Base-by-base conservation (phyloP, 1,140 invertebrate species). In the Nixonia krombeini region DNA sequence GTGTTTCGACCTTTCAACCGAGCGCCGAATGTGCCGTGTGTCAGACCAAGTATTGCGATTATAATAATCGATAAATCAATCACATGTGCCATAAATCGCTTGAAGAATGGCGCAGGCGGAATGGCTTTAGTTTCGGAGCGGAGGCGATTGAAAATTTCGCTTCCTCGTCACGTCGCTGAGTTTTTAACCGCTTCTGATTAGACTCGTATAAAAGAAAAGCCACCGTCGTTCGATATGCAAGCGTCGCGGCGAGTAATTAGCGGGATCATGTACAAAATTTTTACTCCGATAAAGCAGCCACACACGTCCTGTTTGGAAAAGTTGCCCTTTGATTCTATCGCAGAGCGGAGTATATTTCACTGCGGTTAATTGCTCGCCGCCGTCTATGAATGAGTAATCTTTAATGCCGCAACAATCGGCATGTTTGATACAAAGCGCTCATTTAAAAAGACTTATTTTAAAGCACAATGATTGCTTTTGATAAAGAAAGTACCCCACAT, bases 271-370 rank as follows among this genome's bases (percentile, higher is more conserved):
- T 62, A 53, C 57, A 33, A 52, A 61, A 52, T 61, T 61, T 61
- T 61, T 61, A 23, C 23, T 29, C 33, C 23, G 9, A 71, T 72
- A 75, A 73, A 71, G 73, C 68, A 73, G 56, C 56, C 57, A 65
- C 50, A 63, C 56, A 64, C 66, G 65, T 62, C 53, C 57, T 40
- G 47, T 46, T 63, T 63, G 41, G 56, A 69, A 66, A 70, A 65
- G 46, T 67, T 70, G 46, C 57, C 13, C 56, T 70, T 70, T 66
- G 70, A 70, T 70, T 65, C 52, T 59, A 42, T 33, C 44, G 49
- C 31, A 18, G 33, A 41, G 42, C 41, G 57, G 59, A 55, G 52
- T 53, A 57, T 28, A 61, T 31, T 16, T 26, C 45, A 21, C 26
- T 40, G 38, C 38, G 57, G 45, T 68, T 74, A 66, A 67, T 74